A percentile compares a stretch with the other conserved stretches of the same genome.
Conservation (phyloP, 2,888 invertebrate genomes). For the Rhogogaster chlorosoma region DNA sequence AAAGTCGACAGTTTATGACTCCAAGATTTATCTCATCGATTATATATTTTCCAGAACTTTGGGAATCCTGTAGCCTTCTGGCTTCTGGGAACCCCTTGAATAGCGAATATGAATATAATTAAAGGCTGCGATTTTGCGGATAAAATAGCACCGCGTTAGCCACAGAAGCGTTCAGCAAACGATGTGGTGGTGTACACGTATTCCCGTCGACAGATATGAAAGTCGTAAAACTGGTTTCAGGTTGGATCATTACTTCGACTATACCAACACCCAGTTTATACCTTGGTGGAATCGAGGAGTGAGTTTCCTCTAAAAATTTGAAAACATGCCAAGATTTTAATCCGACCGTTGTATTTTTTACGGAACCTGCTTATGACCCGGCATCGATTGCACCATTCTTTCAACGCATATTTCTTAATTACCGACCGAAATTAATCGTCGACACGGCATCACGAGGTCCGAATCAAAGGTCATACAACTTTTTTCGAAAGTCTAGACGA, state of each 20-base stretch:
- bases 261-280: background rate
- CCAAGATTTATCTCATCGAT: background rate
- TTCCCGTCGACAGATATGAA: slow-evolving; percentile 26
- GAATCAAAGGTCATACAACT: background rate
- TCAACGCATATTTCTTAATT: background rate
- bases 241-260: slow-evolving; percentile 25
- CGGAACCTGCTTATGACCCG: background rate
- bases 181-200: background rate
- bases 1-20: background rate
- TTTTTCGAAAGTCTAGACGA: background rate
- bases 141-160: background rate
- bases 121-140: background rate
- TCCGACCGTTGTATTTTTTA: background rate
- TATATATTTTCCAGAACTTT: background rate
- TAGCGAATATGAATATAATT: too few species aligned
- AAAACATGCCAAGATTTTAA: slow-evolving; percentile 26
- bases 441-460: background rate
- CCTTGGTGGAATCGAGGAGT: background rate
- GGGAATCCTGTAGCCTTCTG: background rate
- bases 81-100: background rate
- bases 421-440: background rate
- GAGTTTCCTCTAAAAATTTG: slow-evolving; percentile 19
- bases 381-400: background rate
- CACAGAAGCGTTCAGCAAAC: background rate
- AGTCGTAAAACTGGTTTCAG: slow-evolving; percentile 34